Evolutionary conservation across 2,888 invertebrate genomes (phyloP).

Genomic region (Protophormia terraenovae): DNA sequence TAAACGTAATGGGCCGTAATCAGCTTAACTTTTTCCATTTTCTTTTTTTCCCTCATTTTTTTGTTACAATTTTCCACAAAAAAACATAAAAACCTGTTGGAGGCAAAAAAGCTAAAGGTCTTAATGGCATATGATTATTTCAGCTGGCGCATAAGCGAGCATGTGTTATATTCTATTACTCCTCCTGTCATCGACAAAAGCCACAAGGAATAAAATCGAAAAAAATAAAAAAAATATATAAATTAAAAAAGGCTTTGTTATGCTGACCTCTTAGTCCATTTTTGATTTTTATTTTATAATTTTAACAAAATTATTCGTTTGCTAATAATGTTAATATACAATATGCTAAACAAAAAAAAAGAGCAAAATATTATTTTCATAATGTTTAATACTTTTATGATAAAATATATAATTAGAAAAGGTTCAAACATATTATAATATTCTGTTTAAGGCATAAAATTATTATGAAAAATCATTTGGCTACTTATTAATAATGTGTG

Average conservation of each 20-base stretch:
- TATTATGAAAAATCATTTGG: neutral
- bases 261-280: neutral
- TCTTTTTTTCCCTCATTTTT: neutral
- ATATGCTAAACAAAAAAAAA: neutral
- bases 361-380: neutral
- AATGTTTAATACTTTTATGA: slow-evolving; percentile 11
- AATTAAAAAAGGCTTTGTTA: slow-evolving; percentile 7
- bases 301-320: neutral
- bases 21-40: slow-evolving; percentile 63
- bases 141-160: slow-evolving; percentile 17
- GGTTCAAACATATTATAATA: slow-evolving; percentile 12
- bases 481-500: neutral
- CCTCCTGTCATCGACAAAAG: slow-evolving; percentile 42
- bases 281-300: neutral
- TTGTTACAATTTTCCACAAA: slow-evolving; percentile 45
- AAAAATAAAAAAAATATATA: slow-evolving; percentile 12
- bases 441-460: neutral
- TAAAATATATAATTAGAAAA: slow-evolving; percentile 34
- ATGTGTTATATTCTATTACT: slow-evolving; percentile 22
- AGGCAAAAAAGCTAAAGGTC: slow-evolving; percentile 41
- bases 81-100: neutral
- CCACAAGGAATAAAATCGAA: slow-evolving; percentile 6
- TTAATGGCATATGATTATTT: slow-evolving; percentile 51
- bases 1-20: slow-evolving; percentile 65
- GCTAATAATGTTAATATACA: neutral